These are phyloP conservation scores for Lagodon rhomboides DNA, from an alignment of 2,797 vertebrate genomes.

Conservation along the genomic window DNA sequence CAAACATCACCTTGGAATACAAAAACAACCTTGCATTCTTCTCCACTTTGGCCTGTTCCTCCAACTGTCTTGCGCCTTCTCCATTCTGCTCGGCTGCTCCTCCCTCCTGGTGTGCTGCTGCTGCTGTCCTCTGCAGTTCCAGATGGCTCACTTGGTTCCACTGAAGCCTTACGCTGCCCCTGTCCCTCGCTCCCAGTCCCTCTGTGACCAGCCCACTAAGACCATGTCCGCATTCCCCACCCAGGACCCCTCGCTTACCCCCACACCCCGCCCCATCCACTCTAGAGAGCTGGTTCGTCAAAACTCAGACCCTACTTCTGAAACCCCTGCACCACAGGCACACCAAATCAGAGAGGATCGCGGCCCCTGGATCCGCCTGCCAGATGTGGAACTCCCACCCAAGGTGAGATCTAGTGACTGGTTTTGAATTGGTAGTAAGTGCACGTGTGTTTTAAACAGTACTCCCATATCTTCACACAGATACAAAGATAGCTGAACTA, in stretches of 20 bases:
- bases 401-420: constrained; percentile 66
- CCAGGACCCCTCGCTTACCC: constrained; percentile 89
- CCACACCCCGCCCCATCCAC: constrained; percentile 85
- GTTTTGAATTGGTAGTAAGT: not conserved
- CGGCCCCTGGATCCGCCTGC: constrained; percentile 91
- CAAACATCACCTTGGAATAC: constrained; percentile 30
- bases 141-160: constrained; percentile 94
- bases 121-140: constrained; percentile 85
- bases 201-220: constrained; percentile 95
- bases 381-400: constrained; percentile 90
- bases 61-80: constrained; percentile 14
- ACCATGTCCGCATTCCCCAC: constrained; percentile 94
- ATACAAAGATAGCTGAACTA: not conserved
- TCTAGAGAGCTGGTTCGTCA: constrained; percentile 91
- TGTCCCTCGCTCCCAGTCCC: constrained; percentile 94
- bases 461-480: not conserved
- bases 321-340: constrained; percentile 87
- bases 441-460: not conserved
- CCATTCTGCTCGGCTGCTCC: constrained; percentile 42
- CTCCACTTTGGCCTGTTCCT: constrained; percentile 33
- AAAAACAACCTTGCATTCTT: constrained; percentile 46
- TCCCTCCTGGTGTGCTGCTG: constrained; percentile 44
- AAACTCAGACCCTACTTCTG: constrained; percentile 95
- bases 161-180: constrained; percentile 94
- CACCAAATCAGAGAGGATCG: constrained; percentile 85